A percentile compares a stretch with the other conserved stretches of the same genome.
These are phyloP conservation scores for Microcebus ravelobensis DNA, from an alignment of 2,113 vertebrate genomes.

Conservation along the genomic window DNA sequence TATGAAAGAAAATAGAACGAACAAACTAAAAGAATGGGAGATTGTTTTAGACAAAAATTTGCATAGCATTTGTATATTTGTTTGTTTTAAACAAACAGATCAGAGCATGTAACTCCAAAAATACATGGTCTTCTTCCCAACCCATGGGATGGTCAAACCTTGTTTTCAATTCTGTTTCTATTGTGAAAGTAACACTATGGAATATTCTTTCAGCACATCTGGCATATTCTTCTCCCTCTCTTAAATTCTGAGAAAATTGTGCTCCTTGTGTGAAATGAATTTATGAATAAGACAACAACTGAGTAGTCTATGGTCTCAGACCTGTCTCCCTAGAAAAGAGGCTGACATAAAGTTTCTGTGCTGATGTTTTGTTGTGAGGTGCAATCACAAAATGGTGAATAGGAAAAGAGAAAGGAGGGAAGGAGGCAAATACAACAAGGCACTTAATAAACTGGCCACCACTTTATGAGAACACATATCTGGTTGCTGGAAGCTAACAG, in stretches of 20 bases:
- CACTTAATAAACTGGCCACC: background rate
- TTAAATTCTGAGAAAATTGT: background rate
- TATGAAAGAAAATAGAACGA: background rate
- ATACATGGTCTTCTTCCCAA: background rate
- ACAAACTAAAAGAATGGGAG: background rate
- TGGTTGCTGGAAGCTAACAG: background rate
- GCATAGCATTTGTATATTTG: background rate
- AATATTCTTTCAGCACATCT: background rate
- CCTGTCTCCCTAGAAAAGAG: background rate
- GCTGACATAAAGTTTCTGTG: background rate
- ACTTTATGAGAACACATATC: background rate
- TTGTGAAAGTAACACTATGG: background rate
- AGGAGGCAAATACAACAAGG: background rate
- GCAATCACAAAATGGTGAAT: background rate
- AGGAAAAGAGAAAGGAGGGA: background rate
- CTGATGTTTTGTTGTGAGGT: background rate
- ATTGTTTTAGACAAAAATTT: background rate
- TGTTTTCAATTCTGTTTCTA: background rate
- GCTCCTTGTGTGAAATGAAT: background rate
- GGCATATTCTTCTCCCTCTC: background rate
- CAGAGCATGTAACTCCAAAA: background rate
- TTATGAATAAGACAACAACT: background rate
- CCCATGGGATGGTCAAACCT: background rate
- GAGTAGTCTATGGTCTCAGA: background rate
- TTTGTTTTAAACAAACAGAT: slow-evolving; percentile 5